Conservation (phyloP, 2,888 invertebrate genomes). For the Napeogenes sylphis region DNA sequence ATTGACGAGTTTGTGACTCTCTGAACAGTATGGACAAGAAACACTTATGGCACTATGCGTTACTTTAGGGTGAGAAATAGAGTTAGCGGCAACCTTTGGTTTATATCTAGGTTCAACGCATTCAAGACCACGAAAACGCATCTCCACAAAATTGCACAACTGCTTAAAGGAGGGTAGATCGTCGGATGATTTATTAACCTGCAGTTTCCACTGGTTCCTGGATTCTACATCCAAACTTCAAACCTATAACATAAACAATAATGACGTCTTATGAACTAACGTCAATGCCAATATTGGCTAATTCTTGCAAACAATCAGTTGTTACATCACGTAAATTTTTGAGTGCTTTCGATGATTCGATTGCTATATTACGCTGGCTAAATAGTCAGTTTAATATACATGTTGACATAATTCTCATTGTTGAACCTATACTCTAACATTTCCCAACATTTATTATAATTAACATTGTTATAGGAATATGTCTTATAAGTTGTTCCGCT, state of each 20-base stretch:
- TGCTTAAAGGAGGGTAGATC: slow-evolving; percentile 16
- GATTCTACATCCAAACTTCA: slow-evolving; percentile 25
- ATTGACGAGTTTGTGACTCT: background rate
- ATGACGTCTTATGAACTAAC: slow-evolving; percentile 23
- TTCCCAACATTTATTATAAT: slow-evolving; percentile 30
- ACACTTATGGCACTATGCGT: background rate
- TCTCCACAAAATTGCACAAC: slow-evolving; percentile 17
- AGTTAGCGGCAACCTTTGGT: no score
- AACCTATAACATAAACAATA: slow-evolving; percentile 21
- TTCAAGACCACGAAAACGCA: slow-evolving; percentile 18
- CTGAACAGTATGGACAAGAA: slow-evolving; percentile 3
- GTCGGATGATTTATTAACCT: slow-evolving; percentile 9
- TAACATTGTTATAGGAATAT: slow-evolving; percentile 26
- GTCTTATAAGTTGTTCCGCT: slow-evolving; percentile 28
- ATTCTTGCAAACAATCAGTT: slow-evolving; percentile 24
- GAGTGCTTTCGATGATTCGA: slow-evolving; percentile 20
- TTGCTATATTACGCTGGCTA: slow-evolving; percentile 19
- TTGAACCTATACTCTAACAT: slow-evolving; percentile 27
- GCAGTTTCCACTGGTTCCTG: slow-evolving; percentile 20
- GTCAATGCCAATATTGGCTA: slow-evolving; percentile 22
- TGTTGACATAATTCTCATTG: slow-evolving; percentile 29
- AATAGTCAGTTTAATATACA: slow-evolving; percentile 23
- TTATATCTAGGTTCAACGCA: slow-evolving; percentile 10
- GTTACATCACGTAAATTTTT: slow-evolving; percentile 25
- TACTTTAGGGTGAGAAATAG: no score